Conservation (phyloP, 2,113 vertebrate species). For the Indicator indicator region DNA sequence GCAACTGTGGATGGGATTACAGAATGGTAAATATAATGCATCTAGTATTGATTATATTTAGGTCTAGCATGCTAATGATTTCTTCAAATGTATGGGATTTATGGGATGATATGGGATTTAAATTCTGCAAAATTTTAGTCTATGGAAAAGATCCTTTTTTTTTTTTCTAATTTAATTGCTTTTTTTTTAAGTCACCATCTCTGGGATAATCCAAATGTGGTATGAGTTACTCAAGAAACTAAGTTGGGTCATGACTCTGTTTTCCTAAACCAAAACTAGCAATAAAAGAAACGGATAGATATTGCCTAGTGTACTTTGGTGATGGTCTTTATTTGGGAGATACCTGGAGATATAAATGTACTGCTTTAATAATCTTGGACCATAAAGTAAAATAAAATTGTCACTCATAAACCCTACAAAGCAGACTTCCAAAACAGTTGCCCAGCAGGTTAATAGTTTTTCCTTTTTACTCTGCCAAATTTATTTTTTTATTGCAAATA, state of each 20-base stretch:
- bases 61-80: not conserved
- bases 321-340: not conserved
- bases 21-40: constrained; percentile 85
- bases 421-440: not conserved
- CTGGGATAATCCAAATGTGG: not conserved
- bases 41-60: not conserved
- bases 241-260: not conserved
- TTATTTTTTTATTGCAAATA: not conserved
- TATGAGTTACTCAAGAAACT: not conserved
- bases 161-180: not conserved
- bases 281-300: not conserved
- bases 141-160: not conserved
- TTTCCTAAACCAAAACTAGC: not conserved
- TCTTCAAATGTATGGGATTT: not conserved
- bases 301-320: not conserved
- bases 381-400: not conserved
- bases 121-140: not conserved
- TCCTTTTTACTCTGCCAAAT: not conserved
- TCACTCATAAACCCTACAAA: not conserved
- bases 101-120: not conserved
- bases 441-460: not conserved
- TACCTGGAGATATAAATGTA: not conserved
- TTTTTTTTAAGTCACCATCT: not conserved
- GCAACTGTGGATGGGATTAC: constrained; percentile 99
- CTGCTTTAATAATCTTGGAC: not conserved